phyloP scores from a whole-genome alignment of 53 echinoderm and acorn worm genomes.

The Arbacia lixula region DNA sequence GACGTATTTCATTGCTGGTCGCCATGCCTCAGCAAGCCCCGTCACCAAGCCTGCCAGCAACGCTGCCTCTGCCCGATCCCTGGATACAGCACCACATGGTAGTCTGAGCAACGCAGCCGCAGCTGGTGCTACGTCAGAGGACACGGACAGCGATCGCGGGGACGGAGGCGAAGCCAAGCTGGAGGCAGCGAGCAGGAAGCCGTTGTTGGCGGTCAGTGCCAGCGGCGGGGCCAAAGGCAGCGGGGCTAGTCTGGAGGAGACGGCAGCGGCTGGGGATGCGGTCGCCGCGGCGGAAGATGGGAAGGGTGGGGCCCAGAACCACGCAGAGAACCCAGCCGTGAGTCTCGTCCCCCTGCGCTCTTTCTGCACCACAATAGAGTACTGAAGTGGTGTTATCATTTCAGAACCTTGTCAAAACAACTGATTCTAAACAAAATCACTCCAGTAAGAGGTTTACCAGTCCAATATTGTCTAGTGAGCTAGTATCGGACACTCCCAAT shows the following conservation, averaged over 20 bases:
- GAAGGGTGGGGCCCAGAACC: slow-evolving; percentile 22
- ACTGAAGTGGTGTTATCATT: neutral
- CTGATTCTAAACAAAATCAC: no score
- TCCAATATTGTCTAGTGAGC: no score
- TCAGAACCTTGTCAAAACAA: no score
- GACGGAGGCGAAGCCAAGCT: slow-evolving; percentile 11
- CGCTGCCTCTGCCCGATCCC: neutral
- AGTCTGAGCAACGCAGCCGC: neutral
- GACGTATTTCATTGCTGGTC: slow-evolving; percentile 83
- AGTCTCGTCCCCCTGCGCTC: neutral
- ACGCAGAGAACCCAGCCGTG: slow-evolving; percentile 36
- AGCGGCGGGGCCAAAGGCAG: slow-evolving; percentile 36
- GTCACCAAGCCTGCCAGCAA: slow-evolving; percentile 27
- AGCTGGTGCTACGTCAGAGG: neutral
- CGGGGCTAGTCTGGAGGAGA: slow-evolving; percentile 21
- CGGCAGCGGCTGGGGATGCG: neutral
- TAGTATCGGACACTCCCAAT: no score
- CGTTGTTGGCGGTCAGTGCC: slow-evolving; percentile 5
- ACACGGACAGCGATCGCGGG: slow-evolving; percentile 35
- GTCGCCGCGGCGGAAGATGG: neutral
- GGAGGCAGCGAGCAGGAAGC: slow-evolving; percentile 39
- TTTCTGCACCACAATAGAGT: no score
- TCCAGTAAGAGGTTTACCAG: no score
- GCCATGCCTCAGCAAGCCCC: slow-evolving; percentile 60
- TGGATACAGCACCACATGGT: neutral